A percentile compares a stretch with the other conserved stretches of the same genome.
These are phyloP conservation scores for Coelinius sp. DNA, from an alignment of 2,888 invertebrate genomes.

Conservation along the genomic window DNA sequence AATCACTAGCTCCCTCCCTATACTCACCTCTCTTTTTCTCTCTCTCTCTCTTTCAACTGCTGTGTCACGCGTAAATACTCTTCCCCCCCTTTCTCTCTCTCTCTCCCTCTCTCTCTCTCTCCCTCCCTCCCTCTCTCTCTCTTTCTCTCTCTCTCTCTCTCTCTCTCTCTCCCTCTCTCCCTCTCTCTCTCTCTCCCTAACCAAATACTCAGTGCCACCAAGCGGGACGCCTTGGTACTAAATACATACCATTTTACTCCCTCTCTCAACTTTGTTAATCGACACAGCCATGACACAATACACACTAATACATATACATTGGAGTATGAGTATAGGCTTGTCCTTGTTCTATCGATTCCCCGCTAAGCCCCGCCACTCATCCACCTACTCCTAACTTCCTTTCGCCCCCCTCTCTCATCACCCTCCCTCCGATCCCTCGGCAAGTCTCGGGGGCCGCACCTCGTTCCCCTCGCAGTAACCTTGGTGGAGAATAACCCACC, in stretches of 20 bases:
- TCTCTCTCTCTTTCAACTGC: conserved; percentile 39
- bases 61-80: conserved; percentile 48
- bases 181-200: conserved; percentile 39
- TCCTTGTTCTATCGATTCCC: conserved; percentile 67
- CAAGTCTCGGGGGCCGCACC: conserved; percentile 28
- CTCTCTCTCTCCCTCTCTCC: conserved; percentile 41
- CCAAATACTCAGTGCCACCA: conserved; percentile 54
- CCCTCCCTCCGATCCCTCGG: conserved; percentile 42
- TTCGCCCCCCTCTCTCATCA: conserved; percentile 44
- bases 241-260: conserved; percentile 22
- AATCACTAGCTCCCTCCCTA: conserved; percentile 45
- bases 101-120: conserved; percentile 31
- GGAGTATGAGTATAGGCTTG: conserved; percentile 39
- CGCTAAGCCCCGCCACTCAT: conserved; percentile 46
- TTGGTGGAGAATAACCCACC: conserved; percentile 69
- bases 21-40: conserved; percentile 29
- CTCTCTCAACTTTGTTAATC: conserved; percentile 38
- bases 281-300: conserved; percentile 50
- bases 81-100: no score
- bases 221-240: conserved; percentile 54
- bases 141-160: conserved; percentile 39
- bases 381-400: no score
- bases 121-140: conserved; percentile 36
- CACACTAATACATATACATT: conserved; percentile 44
- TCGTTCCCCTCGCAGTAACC: conserved; percentile 61